A percentile compares a stretch with the other conserved stretches of the same genome.
Evolutionary conservation across 2,888 invertebrate species (phyloP).

Genomic region (Atrina japonica): DNA sequence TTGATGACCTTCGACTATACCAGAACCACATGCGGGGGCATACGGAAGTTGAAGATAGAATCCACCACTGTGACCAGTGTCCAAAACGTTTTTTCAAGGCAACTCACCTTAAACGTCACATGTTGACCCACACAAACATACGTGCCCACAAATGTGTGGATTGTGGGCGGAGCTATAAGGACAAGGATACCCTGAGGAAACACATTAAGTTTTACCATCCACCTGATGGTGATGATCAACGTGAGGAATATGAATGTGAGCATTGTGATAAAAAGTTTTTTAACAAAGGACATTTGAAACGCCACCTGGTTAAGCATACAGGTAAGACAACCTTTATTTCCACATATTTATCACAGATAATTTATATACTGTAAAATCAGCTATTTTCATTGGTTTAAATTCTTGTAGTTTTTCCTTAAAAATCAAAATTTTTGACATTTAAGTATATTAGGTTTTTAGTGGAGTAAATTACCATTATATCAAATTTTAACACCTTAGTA

Average conservation of each 20-base stretch:
- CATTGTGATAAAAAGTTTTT: slow-evolving; percentile 36
- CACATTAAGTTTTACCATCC: slow-evolving; percentile 33
- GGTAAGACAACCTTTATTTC: slow-evolving; percentile 9
- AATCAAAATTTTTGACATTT: too few relatives aligned
- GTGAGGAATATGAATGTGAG: slow-evolving; percentile 30
- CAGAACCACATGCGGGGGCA: slow-evolving; percentile 43
- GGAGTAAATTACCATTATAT: too few relatives aligned
- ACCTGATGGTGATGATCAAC: slow-evolving; percentile 14
- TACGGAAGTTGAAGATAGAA: slow-evolving; percentile 37
- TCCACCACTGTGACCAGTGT: slow-evolving; percentile 40
- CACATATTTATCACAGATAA: too few relatives aligned
- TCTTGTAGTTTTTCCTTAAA: too few relatives aligned
- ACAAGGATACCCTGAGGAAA: slow-evolving; percentile 33
- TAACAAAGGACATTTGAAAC: slow-evolving; percentile 35
- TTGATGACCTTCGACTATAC: slow-evolving; percentile 36
- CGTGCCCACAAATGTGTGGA: slow-evolving; percentile 31
- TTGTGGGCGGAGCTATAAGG: slow-evolving; percentile 39
- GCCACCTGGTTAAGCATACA: slow-evolving; percentile 38
- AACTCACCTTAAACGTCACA: slow-evolving; percentile 42
- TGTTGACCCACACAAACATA: slow-evolving; percentile 38
- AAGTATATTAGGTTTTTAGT: too few relatives aligned
- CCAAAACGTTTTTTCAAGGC: slow-evolving; percentile 39
- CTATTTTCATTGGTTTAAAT: too few relatives aligned
- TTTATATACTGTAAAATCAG: too few relatives aligned
- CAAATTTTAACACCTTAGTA: too few relatives aligned